A percentile compares a stretch with the other conserved stretches of the same genome.
Conservation (phyloP, 2,797 vertebrate genomes). For the Mormyrops attenuatus region DNA sequence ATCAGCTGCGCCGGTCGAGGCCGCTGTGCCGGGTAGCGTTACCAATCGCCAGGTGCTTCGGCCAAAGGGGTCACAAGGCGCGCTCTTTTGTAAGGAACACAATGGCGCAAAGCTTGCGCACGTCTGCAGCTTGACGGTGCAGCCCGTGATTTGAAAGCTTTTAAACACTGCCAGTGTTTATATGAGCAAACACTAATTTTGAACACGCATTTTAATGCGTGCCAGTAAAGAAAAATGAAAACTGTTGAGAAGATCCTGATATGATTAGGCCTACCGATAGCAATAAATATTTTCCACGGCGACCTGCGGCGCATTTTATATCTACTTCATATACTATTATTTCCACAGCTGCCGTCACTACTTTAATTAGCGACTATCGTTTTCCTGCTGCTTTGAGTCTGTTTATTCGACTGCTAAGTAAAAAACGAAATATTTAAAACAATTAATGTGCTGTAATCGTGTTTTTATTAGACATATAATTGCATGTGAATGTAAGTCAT, state of each 20-base stretch:
- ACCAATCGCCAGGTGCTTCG: constrained; percentile 42
- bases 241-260: background rate
- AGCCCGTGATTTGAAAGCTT: background rate
- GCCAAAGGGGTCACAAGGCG: background rate
- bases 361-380: background rate
- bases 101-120: constrained; percentile 2
- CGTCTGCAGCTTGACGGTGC: background rate
- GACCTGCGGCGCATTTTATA: background rate
- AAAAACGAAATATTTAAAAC: background rate
- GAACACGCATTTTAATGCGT: background rate
- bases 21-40: background rate
- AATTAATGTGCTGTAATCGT: background rate
- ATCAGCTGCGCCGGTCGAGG: background rate
- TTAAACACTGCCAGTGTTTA: background rate
- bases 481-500: background rate
- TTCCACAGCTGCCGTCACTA: background rate
- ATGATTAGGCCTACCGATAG: background rate
- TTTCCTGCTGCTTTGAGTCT: background rate
- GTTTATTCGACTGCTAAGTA: background rate
- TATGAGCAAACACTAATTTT: background rate
- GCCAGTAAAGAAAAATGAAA: background rate
- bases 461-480: background rate
- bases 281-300: background rate
- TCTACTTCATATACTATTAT: background rate
- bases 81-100: constrained; percentile 5